A percentile compares a stretch with the other conserved stretches of the same genome.
phyloP scores from a whole-genome alignment of 2,888 invertebrate genomes.

The Eilema sororculum region DNA sequence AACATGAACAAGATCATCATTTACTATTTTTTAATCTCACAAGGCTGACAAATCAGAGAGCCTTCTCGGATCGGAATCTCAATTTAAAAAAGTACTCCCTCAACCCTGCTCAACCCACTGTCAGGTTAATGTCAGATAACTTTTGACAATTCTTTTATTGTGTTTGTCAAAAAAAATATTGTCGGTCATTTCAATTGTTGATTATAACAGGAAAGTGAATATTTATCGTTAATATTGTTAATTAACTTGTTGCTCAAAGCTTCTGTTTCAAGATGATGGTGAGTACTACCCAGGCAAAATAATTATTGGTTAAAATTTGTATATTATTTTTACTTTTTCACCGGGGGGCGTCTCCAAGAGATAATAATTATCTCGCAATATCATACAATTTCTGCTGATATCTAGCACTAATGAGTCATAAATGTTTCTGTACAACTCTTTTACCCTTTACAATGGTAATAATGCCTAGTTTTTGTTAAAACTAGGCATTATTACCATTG shows the following conservation, averaged over 20 bases:
- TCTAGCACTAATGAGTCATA: constrained; percentile 30
- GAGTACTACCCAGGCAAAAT: constrained; percentile 41
- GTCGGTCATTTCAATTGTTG: constrained; percentile 29
- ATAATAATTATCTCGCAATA: constrained; percentile 26
- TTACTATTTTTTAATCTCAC: too few species aligned
- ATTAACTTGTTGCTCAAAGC: constrained; percentile 15
- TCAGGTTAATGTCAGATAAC: constrained; percentile 21
- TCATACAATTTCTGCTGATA: constrained; percentile 28
- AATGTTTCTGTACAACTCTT: constrained; percentile 23
- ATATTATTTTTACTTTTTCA: constrained; percentile 26
- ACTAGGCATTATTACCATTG: too few species aligned
- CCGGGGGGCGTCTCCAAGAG: constrained; percentile 67
- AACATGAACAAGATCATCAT: too few species aligned
- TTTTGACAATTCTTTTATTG: constrained; percentile 34
- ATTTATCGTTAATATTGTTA: constrained; percentile 10
- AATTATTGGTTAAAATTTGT: constrained; percentile 6
- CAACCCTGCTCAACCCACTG: not conserved
- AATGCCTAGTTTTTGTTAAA: constrained; percentile 18
- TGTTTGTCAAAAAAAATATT: constrained; percentile 31
- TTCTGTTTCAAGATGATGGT: constrained; percentile 70
- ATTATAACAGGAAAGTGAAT: constrained; percentile 29
- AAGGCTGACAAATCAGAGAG: too few species aligned
- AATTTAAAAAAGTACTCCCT: not conserved
- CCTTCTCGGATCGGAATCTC: not conserved
- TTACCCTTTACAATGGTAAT: constrained; percentile 23